Base-by-base conservation (phyloP, 2,797 vertebrate species). In the Ambastaia sidthimunki region DNA sequence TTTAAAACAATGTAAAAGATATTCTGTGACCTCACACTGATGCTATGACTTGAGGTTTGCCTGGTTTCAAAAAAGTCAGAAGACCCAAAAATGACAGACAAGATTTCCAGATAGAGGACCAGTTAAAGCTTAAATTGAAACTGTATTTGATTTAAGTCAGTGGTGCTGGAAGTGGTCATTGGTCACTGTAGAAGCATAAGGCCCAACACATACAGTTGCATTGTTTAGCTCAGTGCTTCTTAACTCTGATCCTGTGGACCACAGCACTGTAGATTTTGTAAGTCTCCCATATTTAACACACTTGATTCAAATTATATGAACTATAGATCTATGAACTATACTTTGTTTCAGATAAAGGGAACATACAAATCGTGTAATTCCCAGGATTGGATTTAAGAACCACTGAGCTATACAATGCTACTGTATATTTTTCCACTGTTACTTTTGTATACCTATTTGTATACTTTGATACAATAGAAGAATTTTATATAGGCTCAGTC, bases 71-170 rank as follows among this genome's bases (percentile, higher is more conserved):
- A 66, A 83, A 0, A 54, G 44, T 59, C 55, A 69, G 54, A 79
- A 71, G 80, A 89, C 90, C 91, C 92, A 92, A 93, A 93, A 93
- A 92, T 93, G 90, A 92, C 91, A 91, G 84, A 82, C 73, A 74
- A 87, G 78, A 55, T 59, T 68, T 76, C 23, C 50, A 16, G 73
- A 19, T 23, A 70, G 23, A 23, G 19, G 44, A 19, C 66, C 41
- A 44, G 9, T 44, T 44, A 44, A 41, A 41, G 37, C 37, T 41
- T 41, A 41, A 28, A 28, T 74, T 80, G 63, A n/a, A 80, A 18
- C 7, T 44, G 21, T 31, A 52, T 44, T 80, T 69, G n/a, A 37
- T 37, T 37, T 37, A 37, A 9, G 7, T 41, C 37, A 41, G 9
- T 44, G 41, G 41, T 44, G 41, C 41, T 44, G 41, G 10, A 44